Conservation (phyloP, 2,113 vertebrate genomes). For the Neopipo cinnamomea region DNA sequence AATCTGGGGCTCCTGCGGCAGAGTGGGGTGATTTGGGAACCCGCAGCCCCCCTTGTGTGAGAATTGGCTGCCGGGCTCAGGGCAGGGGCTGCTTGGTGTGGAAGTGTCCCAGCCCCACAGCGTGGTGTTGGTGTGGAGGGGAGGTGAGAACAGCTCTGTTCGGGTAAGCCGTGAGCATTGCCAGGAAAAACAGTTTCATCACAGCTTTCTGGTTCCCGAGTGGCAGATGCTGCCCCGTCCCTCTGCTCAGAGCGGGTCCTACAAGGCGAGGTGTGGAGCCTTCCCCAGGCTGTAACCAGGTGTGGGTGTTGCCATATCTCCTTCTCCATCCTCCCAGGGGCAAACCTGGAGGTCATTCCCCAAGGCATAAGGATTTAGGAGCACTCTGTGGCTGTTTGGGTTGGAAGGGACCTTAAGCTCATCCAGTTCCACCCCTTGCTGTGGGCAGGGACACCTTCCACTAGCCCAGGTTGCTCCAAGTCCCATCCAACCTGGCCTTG, state of each 20-base stretch:
- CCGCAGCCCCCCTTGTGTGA: accelerated
- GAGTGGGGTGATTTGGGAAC: background rate
- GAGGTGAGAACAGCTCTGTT: background rate
- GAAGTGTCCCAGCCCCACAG: background rate
- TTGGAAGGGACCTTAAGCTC: background rate
- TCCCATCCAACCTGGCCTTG: background rate
- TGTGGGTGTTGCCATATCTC: accelerated
- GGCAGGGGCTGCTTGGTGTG: background rate
- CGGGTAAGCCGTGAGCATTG: background rate
- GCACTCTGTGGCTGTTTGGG: background rate
- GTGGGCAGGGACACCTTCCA: background rate
- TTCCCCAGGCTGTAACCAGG: background rate
- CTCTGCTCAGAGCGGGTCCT: background rate
- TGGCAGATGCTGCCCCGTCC: background rate
- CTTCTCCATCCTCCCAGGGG: background rate
- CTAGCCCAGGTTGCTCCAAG: background rate
- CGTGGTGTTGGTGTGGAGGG: accelerated
- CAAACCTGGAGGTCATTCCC: background rate
- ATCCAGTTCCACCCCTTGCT: background rate
- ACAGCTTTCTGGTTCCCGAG: background rate
- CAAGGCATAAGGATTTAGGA: background rate
- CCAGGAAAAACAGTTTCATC: background rate
- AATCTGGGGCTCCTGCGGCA: background rate
- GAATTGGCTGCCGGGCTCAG: background rate
- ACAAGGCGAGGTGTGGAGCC: background rate